A percentile compares a stretch with the other conserved stretches of the same genome.
These are phyloP conservation scores for Callopanchax toddi DNA, from an alignment of 2,113 vertebrate genomes.

Conservation along the genomic window DNA sequence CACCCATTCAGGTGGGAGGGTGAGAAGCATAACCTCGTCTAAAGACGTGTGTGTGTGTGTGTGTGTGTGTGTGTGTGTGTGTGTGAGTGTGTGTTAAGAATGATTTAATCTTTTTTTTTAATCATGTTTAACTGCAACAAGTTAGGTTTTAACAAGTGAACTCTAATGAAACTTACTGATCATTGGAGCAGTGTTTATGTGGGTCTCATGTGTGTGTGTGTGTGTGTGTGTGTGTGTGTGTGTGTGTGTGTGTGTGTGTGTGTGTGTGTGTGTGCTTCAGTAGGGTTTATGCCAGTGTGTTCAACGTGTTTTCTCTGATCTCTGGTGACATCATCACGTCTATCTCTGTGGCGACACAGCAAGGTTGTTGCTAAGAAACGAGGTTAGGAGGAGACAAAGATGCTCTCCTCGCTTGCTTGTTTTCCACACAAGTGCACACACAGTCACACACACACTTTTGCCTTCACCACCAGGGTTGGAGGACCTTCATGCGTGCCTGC, in stretches of 20 bases:
- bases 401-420: conserved; percentile 33
- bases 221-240: background rate
- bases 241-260: background rate
- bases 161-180: conserved; percentile 1
- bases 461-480: conserved; percentile 6
- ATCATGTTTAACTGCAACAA: background rate
- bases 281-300: conserved; percentile 18
- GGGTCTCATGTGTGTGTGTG: background rate
- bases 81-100: background rate
- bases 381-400: conserved; percentile 69
- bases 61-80: too few relatives aligned
- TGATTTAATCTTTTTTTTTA: background rate
- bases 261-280: background rate
- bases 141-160: background rate
- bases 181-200: background rate
- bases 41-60: too few relatives aligned
- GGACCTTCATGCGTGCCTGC: conserved; percentile 9
- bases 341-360: conserved; percentile 64
- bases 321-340: conserved; percentile 72
- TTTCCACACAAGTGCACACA: conserved; percentile 20
- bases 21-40: too few relatives aligned
- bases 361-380: conserved; percentile 78
- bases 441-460: conserved; percentile 5
- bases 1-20: too few relatives aligned
- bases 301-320: conserved; percentile 63